Percentiles rank a stretch among this genome's conserved stretches.
phyloP scores from a whole-genome alignment of 2,797 vertebrate species.

The Sebastes melanostomus region DNA sequence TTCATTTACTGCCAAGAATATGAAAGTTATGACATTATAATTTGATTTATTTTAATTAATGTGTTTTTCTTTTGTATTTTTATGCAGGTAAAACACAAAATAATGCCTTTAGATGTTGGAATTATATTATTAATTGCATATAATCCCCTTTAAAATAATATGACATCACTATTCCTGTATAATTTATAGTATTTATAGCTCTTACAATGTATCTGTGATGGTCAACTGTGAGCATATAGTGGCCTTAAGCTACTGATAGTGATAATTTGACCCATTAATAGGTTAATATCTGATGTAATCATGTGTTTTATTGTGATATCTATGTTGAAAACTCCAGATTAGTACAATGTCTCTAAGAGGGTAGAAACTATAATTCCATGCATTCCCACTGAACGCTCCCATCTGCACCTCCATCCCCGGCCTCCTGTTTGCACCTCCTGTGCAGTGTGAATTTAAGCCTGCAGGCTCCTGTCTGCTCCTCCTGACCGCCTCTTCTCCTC shows the following conservation, averaged over 20 bases:
- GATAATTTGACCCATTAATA: not conserved
- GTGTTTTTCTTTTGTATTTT: not conserved
- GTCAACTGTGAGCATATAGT: not conserved
- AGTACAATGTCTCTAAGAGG: conserved; percentile 9
- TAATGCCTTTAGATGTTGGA: not conserved
- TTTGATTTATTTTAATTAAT: not conserved
- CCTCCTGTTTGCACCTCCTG: conserved; percentile 80
- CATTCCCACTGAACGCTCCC: conserved; percentile 51
- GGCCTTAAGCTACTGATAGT: not conserved
- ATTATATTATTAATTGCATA: not conserved
- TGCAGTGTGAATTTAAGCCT: conserved; percentile 75
- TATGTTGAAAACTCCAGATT: not conserved
- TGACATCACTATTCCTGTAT: not conserved
- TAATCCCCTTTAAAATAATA: not conserved
- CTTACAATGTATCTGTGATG: not conserved
- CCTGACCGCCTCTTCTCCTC: conserved; percentile 63
- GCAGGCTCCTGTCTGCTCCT: conserved; percentile 73
- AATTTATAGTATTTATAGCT: not conserved
- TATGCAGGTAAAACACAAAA: not conserved
- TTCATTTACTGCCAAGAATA: not conserved
- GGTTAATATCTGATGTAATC: not conserved
- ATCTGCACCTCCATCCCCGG: conserved; percentile 68
- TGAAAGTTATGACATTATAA: conserved; percentile 17
- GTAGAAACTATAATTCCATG: conserved; percentile 47
- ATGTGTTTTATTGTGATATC: conserved; percentile 2